Evolutionary conservation across 2,888 invertebrate species (phyloP).

Genomic region (Lithophane leautieri): DNA sequence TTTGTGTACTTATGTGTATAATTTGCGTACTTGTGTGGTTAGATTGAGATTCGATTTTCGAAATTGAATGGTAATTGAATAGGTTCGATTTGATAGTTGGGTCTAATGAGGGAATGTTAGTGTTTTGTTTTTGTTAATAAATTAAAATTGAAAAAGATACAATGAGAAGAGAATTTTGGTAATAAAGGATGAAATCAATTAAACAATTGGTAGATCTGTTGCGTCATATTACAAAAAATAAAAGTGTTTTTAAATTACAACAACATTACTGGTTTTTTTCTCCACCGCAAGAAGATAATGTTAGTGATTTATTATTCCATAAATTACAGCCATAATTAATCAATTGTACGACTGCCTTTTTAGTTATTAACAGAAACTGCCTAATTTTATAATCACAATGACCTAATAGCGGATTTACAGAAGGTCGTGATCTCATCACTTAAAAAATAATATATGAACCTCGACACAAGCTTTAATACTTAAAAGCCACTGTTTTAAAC

Average conservation of each 20-base stretch:
- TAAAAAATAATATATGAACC: slow-evolving; percentile 48
- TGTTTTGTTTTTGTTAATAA: background rate
- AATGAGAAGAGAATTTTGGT: too few species aligned
- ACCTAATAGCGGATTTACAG: slow-evolving; percentile 39
- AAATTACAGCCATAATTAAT: slow-evolving; percentile 20
- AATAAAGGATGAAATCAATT: too few species aligned
- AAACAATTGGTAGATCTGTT: too few species aligned
- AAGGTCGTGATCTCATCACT: slow-evolving; percentile 50
- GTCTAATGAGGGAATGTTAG: slow-evolving; percentile 30
- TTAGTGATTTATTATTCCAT: slow-evolving; percentile 22
- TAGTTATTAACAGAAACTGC: slow-evolving; percentile 16
- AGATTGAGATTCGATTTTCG: slow-evolving; percentile 57
- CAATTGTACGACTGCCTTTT: slow-evolving; percentile 29
- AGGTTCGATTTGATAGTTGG: slow-evolving; percentile 30
- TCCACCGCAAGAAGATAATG: slow-evolving; percentile 6
- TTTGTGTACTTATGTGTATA: slow-evolving; percentile 46
- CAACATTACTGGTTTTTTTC: background rate
- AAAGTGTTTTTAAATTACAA: background rate
- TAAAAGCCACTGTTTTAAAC: slow-evolving; percentile 65
- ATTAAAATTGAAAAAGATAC: too few species aligned
- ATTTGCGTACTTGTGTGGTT: slow-evolving; percentile 29
- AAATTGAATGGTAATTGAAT: slow-evolving; percentile 55
- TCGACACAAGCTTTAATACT: slow-evolving; percentile 49
- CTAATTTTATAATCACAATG: slow-evolving; percentile 36
- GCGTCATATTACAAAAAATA: too few species aligned